phyloP scores from a whole-genome alignment of 1,140 invertebrate genomes.

The Drosophila watanabei region DNA sequence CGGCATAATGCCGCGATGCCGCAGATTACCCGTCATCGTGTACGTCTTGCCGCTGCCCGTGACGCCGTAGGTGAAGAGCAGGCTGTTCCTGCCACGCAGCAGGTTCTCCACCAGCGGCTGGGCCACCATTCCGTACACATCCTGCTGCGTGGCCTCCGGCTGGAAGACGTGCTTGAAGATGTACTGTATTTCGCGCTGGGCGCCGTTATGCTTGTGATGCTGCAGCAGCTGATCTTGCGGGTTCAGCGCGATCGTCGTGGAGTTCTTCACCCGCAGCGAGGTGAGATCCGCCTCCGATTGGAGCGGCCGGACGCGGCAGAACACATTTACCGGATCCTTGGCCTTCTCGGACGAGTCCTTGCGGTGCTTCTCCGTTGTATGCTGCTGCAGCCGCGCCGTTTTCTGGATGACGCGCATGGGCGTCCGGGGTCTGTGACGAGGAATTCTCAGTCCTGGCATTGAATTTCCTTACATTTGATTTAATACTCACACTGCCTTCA shows the following conservation, averaged over 20 bases:
- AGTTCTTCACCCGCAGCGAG: constrained; percentile 91
- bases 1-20: constrained; percentile 94
- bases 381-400: constrained; percentile 47
- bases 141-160: constrained; percentile 91
- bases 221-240: constrained; percentile 88
- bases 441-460: background rate
- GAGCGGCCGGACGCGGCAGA: constrained; percentile 92
- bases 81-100: constrained; percentile 93
- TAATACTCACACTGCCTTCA: constrained; percentile 69
- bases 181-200: constrained; percentile 90
- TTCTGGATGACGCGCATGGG: constrained; percentile 71
- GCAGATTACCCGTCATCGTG: constrained; percentile 93
- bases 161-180: constrained; percentile 95
- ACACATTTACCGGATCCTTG: constrained; percentile 92
- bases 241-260: constrained; percentile 88
- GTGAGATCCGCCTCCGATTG: constrained; percentile 88
- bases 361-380: constrained; percentile 40
- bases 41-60: constrained; percentile 98
- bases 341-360: constrained; percentile 46
- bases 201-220: constrained; percentile 86
- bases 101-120: constrained; percentile 94
- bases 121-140: constrained; percentile 93
- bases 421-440: constrained; percentile 72
- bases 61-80: constrained; percentile 98
- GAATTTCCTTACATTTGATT: background rate